Conservation (phyloP, 1,140 invertebrate genomes). For the Dysdera silvatica region DNA sequence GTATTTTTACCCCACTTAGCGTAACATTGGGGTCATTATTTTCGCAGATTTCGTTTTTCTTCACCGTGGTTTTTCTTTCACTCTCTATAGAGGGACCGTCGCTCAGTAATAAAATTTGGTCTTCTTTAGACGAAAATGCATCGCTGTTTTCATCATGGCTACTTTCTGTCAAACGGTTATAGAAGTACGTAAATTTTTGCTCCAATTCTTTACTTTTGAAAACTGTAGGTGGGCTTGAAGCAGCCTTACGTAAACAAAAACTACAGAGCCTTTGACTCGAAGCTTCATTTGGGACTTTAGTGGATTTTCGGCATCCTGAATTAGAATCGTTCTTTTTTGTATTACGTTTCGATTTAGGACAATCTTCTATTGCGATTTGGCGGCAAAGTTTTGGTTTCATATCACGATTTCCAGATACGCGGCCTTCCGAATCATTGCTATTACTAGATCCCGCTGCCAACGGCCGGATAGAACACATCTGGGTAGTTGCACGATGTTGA, state of each 20-base stretch:
- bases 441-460: neutral
- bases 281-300: constrained; percentile 21
- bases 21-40: neutral
- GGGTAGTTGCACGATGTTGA: constrained; percentile 7
- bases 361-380: constrained; percentile 30
- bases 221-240: neutral
- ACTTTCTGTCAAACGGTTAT: constrained; percentile 32
- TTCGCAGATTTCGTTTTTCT: neutral
- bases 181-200: constrained; percentile 35
- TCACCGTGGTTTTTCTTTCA: neutral
- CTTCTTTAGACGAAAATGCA: constrained; percentile 30
- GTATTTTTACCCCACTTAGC: neutral
- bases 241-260: constrained; percentile 27
- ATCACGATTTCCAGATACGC: constrained; percentile 6
- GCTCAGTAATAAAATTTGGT: constrained; percentile 28
- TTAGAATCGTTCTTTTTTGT: neutral
- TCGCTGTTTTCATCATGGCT: constrained; percentile 33
- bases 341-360: neutral
- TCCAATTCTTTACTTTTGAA: constrained; percentile 32
- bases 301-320: neutral
- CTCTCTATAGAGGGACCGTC: constrained; percentile 5
- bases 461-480: no score
- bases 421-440: constrained; percentile 2
- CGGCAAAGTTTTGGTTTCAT: constrained; percentile 32
- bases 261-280: constrained; percentile 27